These are phyloP conservation scores for Olivierus martensii DNA, from an alignment of 1,140 invertebrate genomes.

Conservation along the genomic window DNA sequence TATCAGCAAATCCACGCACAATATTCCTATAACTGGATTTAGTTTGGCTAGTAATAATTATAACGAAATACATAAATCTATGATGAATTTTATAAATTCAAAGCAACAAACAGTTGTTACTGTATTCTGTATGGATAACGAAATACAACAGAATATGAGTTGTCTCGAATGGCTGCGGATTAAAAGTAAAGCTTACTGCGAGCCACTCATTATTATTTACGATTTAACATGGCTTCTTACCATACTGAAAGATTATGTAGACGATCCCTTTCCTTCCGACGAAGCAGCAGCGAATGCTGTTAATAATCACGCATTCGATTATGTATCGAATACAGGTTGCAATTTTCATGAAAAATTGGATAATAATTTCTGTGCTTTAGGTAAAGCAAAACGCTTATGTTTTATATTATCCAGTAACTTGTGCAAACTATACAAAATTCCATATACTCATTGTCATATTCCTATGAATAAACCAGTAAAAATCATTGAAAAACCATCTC, in stretches of 20 bases:
- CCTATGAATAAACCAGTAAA: too few relatives aligned
- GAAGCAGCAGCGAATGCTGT: neutral
- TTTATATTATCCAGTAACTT: too few relatives aligned
- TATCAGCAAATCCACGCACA: too few relatives aligned
- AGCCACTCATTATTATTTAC: too few relatives aligned
- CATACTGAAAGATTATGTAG: neutral
- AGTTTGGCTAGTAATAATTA: too few relatives aligned
- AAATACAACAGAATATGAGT: neutral
- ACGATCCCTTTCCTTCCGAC: neutral
- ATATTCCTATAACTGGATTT: too few relatives aligned
- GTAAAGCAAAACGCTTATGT: constrained; percentile 2
- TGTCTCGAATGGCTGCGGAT: constrained; percentile 2
- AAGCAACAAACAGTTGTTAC: neutral
- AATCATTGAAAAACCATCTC: too few relatives aligned
- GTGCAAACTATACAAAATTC: too few relatives aligned
- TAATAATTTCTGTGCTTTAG: constrained; percentile 1
- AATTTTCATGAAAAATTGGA: constrained; percentile 7
- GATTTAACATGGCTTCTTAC: neutral
- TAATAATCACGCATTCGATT: constrained; percentile 3
- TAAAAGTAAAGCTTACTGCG: neutral
- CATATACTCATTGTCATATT: too few relatives aligned
- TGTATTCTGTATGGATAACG: neutral
- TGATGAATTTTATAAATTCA: too few relatives aligned
- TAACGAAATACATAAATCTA: too few relatives aligned
- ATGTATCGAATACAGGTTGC: neutral